Conservation (phyloP, 2,113 vertebrate species). For the Eudyptes chrysolophus region DNA sequence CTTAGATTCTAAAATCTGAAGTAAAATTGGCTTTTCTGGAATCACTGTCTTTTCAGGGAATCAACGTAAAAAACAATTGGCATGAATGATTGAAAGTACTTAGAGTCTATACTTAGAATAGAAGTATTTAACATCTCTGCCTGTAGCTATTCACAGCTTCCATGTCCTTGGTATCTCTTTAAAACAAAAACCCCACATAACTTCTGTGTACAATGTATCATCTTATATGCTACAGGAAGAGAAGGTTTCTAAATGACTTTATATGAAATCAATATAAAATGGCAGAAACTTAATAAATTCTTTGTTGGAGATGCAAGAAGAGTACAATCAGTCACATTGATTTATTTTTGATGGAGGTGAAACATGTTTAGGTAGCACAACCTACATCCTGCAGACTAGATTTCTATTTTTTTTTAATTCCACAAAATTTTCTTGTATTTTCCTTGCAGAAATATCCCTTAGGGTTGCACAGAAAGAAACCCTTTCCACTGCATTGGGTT, state of each 20-base stretch:
- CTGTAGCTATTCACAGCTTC: neutral
- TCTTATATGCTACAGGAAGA: neutral
- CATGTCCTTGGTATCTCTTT: neutral
- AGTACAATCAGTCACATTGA: neutral
- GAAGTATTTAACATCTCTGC: neutral
- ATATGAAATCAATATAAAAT: conserved; percentile 28
- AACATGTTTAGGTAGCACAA: conserved; percentile 40
- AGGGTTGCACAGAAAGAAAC: neutral
- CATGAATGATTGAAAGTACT: neutral
- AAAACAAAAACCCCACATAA: neutral
- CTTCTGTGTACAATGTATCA: neutral
- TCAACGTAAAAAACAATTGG: neutral
- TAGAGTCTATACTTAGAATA: neutral
- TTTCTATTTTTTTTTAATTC: neutral
- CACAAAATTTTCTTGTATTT: conserved; percentile 31
- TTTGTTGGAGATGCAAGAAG: conserved; percentile 13
- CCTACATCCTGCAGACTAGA: conserved; percentile 15
- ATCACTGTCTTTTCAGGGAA: neutral
- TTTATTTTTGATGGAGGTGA: conserved; percentile 43
- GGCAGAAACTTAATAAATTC: conserved; percentile 43
- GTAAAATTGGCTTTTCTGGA: neutral
- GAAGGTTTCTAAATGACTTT: neutral
- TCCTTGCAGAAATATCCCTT: neutral
- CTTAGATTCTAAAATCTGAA: neutral
- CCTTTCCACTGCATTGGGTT: neutral